Evolutionary conservation across 2,888 invertebrate species (phyloP), one percentile per base, ranked within the genome.

Genomic region (Campaea margaritaria): DNA sequence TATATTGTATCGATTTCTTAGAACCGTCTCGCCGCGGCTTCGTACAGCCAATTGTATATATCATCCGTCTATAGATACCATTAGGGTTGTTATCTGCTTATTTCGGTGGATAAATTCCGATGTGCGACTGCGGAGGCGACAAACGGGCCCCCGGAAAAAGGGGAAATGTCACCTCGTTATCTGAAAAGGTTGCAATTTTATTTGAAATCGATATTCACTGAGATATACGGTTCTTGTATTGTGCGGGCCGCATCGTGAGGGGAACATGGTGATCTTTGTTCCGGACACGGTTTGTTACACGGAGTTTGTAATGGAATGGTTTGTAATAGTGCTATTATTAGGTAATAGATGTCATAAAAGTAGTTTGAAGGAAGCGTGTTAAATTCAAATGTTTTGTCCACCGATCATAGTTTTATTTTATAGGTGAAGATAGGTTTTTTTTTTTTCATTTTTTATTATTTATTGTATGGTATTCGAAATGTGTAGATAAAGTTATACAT

Each of bases 181-280:
- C 87, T 86, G 85, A 87, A 90, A 92, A 92, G 89, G 92, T 90
- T 92, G 91, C 91, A 91, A 91, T 91, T 91, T 91, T 91, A 92
- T 92, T 89, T 89, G 92, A 91, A 92, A 92, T 92, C 92, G 92
- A 92, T 92, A 92, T 89, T 87, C 88, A 82, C 78, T 85, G 83
- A 82, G 83, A 86, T 82, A 87, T 78, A 85, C 74, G 77, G 78
- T 81, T 81, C 60, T 68, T 62, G 63, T 74, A 76, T 73, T 76
- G 77, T 79, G 76, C 68, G 64, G 70, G 68, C 52, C 62, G 64
- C 65, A 68, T 74, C 75, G 58, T 74, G 71, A 70, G 69, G 67
- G 69, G 48, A 11, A 27, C 36, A 75, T 68, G 65, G 70, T 69
- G 68, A 65, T 67, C 69, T 77, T 79, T 74, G 68, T 71, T 55